Base-by-base conservation (phyloP, 2,797 vertebrate genomes). In the Coluber constrictor region DNA sequence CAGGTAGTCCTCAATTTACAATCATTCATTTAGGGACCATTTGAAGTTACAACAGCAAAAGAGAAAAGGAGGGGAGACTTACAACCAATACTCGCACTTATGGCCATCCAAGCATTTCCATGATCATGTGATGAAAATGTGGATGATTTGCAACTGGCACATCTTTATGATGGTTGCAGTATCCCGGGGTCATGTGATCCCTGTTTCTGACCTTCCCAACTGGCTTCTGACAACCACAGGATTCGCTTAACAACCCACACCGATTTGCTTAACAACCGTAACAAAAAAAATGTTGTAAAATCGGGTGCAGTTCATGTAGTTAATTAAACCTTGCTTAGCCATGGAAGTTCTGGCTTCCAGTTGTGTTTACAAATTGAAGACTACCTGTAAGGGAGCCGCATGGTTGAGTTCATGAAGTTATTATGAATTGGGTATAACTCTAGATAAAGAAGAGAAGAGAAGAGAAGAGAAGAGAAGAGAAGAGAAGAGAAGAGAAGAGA, bases 131-230 rank as follows among this genome's bases (percentile, higher is more conserved):
- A 7, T n/a, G 13, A 66, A 66, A n/a, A 66, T 32, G 7, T 16
- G n/a, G n/a, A 32, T 1, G 16, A 16, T 32, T 16, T 70, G 66
- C 66, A 70, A 70, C 66, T 32, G n/a, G n/a, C 66, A 70, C 1
- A 15, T 16, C 2, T 70, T 70, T 3, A 32, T 1, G n/a, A 16
- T 7, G n/a, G n/a, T 70, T 70, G 66, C 13, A 18, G n/a, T 2
- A 16, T 7, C n/a, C n/a, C 1, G 1, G n/a, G 66, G 5, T 70
- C 15, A 15, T 1, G 1, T 16, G n/a, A 16, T 16, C 66, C 3
- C 13, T 32, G n/a, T 16, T 7, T 70, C 66, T 32, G 5, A 16
- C n/a, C 5, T 7, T 70, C 66, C n/a, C n/a, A 70, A 15, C 66
- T 32, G 66, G 66, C n/a, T 32, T 70, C n/a, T 32, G n/a, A 70